These are phyloP conservation scores for Pachypeltis micranthus DNA, from an alignment of 1,140 invertebrate species.

Conservation along the genomic window DNA sequence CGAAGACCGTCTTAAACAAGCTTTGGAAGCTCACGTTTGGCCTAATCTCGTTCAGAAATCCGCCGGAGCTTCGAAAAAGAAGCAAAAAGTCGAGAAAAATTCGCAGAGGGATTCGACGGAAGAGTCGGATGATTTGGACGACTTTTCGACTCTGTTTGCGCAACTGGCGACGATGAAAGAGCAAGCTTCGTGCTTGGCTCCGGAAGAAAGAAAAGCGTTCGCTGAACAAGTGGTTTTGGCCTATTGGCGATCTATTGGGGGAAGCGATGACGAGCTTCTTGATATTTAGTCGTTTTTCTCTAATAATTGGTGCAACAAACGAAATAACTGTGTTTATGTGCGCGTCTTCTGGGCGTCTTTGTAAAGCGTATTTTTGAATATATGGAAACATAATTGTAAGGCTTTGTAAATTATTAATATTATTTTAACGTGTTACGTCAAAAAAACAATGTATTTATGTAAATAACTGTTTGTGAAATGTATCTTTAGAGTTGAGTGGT, in stretches of 20 bases:
- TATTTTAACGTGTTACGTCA: no score
- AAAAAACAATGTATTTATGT: no score
- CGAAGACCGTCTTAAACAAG: constrained; percentile 53
- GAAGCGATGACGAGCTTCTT: constrained; percentile 54
- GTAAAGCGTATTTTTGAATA: no score
- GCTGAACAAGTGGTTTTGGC: constrained; percentile 65
- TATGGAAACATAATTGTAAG: no score
- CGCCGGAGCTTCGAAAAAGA: constrained; percentile 19
- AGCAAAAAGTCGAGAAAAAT: constrained; percentile 3
- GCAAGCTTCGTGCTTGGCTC: constrained; percentile 47
- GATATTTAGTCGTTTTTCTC: not conserved
- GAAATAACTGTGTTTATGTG: no score
- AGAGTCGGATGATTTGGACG: constrained; percentile 32
- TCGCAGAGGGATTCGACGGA: not conserved
- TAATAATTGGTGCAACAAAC: no score
- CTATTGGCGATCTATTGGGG: constrained; percentile 67
- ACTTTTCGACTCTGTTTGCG: constrained; percentile 41
- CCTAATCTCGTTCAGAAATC: constrained; percentile 56
- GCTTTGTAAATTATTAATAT: no score
- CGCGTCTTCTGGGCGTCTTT: no score
- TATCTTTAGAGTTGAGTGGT: no score
- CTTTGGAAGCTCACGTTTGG: constrained; percentile 64
- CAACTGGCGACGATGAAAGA: constrained; percentile 54
- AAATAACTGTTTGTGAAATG: no score
- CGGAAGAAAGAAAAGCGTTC: constrained; percentile 50